Base-by-base conservation (phyloP, 2,113 vertebrate genomes). In the Microcebus lehilahytsara region DNA sequence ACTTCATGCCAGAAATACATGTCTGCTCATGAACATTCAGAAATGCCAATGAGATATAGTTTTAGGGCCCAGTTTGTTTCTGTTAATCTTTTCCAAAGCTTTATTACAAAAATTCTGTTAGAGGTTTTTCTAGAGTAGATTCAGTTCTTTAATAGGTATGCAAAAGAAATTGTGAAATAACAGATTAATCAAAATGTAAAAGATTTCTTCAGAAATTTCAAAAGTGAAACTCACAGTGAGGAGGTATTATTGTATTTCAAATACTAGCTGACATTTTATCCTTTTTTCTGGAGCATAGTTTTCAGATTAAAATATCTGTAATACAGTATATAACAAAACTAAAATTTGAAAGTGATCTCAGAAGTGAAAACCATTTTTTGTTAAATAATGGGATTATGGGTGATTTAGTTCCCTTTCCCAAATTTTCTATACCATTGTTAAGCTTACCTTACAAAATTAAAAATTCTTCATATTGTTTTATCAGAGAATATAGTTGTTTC, bases 281-380 rank as follows among this genome's bases (percentile, higher is more conserved):
- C 19, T 30, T 71, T 94, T 62, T 79, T 71, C 40, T 64, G 32
- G 27, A 67, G 12, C 13, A 16, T 51, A 58, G 32, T 58, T 83
- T 92, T 97, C 56, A 71, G 19, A 79, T 80, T 79, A 92, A 83
- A 86, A 77, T 69, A 72, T 16, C 34, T 40, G 0, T 49, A 72
- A 53, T 25, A 25, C 9, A 92, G 13, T 79, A 22, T 25, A 56
- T 79, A 58, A 84, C 22, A 88, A 51, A 86, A 86, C 27, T 81
- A 1, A 60, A 78, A 64, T 95, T 75, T 89, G 30, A 93, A 91
- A 90, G 25, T 91, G 58, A 69, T 96, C 46, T 87, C 53, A 96
- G 64, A 87, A 74, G 40, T 79, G 17, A 95, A 97, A 89, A 40
- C 78, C 46, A 16, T 58, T 83, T 87, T 69, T 56, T 42, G 2